phyloP scores from a whole-genome alignment of 1,140 invertebrate species.

The Eupeodes corollae region DNA sequence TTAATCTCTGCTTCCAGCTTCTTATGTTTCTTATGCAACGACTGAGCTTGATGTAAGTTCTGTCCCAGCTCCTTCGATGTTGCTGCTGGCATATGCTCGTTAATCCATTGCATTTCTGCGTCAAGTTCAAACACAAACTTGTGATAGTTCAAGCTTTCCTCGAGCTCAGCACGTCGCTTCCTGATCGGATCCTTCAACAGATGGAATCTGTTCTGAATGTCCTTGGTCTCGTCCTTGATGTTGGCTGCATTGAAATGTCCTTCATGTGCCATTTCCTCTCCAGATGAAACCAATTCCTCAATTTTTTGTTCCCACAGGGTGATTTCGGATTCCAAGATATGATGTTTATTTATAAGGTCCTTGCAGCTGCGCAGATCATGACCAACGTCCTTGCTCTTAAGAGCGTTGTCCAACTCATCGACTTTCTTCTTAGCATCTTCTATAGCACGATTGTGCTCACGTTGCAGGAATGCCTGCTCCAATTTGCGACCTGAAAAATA shows the following conservation, averaged over 20 bases:
- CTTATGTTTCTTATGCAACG: slow-evolving; percentile 85
- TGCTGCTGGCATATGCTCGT: slow-evolving; percentile 73
- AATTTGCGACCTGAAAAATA: slow-evolving; percentile 52
- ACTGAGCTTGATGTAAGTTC: slow-evolving; percentile 85
- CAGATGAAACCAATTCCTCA: slow-evolving; percentile 61
- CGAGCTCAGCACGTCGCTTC: slow-evolving; percentile 61
- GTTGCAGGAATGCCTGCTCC: slow-evolving; percentile 38
- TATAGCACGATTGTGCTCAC: slow-evolving; percentile 43
- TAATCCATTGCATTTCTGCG: slow-evolving; percentile 90
- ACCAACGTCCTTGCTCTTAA: slow-evolving; percentile 73
- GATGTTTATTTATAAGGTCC: slow-evolving; percentile 76
- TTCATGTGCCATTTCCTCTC: slow-evolving; percentile 79
- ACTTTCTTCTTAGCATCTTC: slow-evolving; percentile 73
- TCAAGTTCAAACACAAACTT: slow-evolving; percentile 92
- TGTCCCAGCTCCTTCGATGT: slow-evolving; percentile 62
- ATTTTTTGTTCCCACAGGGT: slow-evolving; percentile 64
- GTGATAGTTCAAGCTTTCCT: slow-evolving; percentile 71
- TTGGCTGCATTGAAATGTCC: slow-evolving; percentile 87
- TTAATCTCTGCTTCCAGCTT: slow-evolving; percentile 78
- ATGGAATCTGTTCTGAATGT: slow-evolving; percentile 54
- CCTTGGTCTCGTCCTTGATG: slow-evolving; percentile 67
- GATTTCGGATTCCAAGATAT: slow-evolving; percentile 71
- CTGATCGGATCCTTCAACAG: slow-evolving; percentile 51
- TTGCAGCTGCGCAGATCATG: slow-evolving; percentile 80
- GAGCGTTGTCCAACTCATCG: slow-evolving; percentile 59